Conservation (phyloP, 1,140 invertebrate species). For the Wasmannia auropunctata region DNA sequence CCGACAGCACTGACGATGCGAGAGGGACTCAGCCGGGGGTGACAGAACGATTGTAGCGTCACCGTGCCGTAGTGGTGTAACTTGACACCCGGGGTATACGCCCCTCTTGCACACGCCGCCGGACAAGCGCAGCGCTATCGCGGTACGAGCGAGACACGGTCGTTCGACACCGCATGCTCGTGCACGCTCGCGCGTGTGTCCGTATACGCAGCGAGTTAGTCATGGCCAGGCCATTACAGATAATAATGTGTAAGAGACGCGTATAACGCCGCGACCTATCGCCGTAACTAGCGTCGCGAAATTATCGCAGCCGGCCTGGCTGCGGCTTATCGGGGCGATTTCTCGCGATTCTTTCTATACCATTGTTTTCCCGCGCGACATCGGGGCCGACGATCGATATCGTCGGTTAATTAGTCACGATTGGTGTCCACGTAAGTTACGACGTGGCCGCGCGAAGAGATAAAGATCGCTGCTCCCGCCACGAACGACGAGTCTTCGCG, state of each 20-base stretch:
- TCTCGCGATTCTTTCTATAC: conserved; percentile 70
- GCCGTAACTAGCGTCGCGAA: conserved; percentile 70
- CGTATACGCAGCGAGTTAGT: conserved; percentile 66
- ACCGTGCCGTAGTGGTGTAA: conserved; percentile 78
- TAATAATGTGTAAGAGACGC: conserved; percentile 74
- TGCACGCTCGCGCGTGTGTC: conserved; percentile 39
- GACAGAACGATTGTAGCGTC: conserved; percentile 77
- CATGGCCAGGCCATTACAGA: conserved; percentile 72
- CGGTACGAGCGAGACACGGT: conserved; percentile 71
- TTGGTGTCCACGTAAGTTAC: conserved; percentile 70
- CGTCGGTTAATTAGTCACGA: conserved; percentile 73
- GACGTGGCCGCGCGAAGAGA: conserved; percentile 51
- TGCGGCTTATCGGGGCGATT: conserved; percentile 69
- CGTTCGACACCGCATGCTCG: conserved; percentile 26
- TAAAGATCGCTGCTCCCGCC: conserved; percentile 55
- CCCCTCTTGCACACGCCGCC: conserved; percentile 80
- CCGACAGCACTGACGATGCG: conserved; percentile 43
- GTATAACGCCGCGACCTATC: conserved; percentile 67
- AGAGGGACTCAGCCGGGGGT: conserved; percentile 64
- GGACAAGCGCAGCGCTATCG: conserved; percentile 72
- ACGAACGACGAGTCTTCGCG: conserved; percentile 62
- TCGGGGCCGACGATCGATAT: conserved; percentile 63
- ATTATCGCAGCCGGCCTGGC: conserved; percentile 69
- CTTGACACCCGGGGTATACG: conserved; percentile 82
- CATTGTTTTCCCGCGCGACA: conserved; percentile 63